Percentiles rank a stretch among this genome's conserved stretches.
Conservation (phyloP, 1,140 invertebrate genomes). For the Leptopilina clavipes region DNA sequence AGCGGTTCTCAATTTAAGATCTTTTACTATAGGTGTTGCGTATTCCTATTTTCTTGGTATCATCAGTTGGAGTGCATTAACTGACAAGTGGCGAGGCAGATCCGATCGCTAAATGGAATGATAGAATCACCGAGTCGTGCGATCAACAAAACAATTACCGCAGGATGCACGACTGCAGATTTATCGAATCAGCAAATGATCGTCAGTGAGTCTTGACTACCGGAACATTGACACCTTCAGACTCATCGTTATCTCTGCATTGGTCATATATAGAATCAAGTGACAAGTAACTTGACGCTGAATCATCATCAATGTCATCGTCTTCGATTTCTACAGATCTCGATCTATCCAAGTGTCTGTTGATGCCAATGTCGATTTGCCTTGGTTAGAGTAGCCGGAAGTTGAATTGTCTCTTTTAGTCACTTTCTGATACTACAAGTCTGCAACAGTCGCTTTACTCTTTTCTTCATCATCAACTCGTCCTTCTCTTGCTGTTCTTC, state of each 20-base stretch:
- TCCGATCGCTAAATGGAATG: slow-evolving; percentile 16
- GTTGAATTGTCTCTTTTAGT: slow-evolving; percentile 9
- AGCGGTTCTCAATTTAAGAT: no score
- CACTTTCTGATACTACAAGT: background rate
- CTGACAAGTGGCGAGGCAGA: background rate
- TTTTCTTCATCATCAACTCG: background rate
- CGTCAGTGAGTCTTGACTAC: background rate
- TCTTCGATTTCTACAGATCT: background rate
- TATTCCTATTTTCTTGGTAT: background rate
- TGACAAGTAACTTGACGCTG: background rate
- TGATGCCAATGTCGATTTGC: background rate
- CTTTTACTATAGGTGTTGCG: no score
- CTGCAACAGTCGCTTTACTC: background rate
- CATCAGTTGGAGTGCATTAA: background rate
- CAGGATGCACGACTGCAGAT: slow-evolving; percentile 20
- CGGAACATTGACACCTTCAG: slow-evolving; percentile 18
- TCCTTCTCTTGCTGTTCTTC: background rate
- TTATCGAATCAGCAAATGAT: no score
- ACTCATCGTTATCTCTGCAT: background rate
- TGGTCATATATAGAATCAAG: no score
- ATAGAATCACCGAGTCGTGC: slow-evolving; percentile 9
- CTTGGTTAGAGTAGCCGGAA: background rate
- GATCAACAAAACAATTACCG: slow-evolving; percentile 29
- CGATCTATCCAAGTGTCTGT: background rate
- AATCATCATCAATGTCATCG: background rate